These are phyloP conservation scores for Chrysaora quinquecirrha DNA, from an alignment of 30 jellyfish, hydroid and myxozoan genomes.

Conservation along the genomic window DNA sequence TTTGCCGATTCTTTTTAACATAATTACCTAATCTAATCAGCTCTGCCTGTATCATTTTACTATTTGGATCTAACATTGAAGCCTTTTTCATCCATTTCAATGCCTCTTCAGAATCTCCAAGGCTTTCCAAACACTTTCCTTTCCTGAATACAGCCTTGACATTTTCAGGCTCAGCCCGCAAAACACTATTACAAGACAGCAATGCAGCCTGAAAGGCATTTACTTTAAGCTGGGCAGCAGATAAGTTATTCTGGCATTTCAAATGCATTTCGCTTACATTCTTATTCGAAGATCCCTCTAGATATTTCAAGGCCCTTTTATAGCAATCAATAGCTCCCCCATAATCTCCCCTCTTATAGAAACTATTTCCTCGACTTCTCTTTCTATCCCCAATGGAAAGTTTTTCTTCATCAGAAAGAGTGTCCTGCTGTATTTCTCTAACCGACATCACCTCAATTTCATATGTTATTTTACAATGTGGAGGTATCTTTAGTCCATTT, in stretches of 20 bases:
- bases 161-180: slow-evolving; percentile 60
- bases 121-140: slow-evolving; percentile 86
- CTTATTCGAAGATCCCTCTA: slow-evolving; percentile 75
- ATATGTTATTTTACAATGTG: slow-evolving; percentile 64
- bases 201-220: slow-evolving; percentile 78
- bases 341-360: slow-evolving; percentile 78
- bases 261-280: slow-evolving; percentile 69
- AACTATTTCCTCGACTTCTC: slow-evolving; percentile 76
- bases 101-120: slow-evolving; percentile 85
- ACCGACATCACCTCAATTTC: slow-evolving; percentile 67
- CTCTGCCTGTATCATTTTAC: slow-evolving; percentile 68
- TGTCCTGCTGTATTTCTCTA: slow-evolving; percentile 48
- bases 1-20: slow-evolving; percentile 62
- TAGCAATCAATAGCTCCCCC: slow-evolving; percentile 76
- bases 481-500: slow-evolving; percentile 63
- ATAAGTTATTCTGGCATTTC: slow-evolving; percentile 75
- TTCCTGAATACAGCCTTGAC: slow-evolving; percentile 82
- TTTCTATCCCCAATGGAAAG: slow-evolving; percentile 71
- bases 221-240: slow-evolving; percentile 92
- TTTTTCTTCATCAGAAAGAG: slow-evolving; percentile 51
- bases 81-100: slow-evolving; percentile 85
- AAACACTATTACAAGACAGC: slow-evolving; percentile 76
- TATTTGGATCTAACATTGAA: slow-evolving; percentile 80
- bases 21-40: slow-evolving; percentile 56
- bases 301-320: slow-evolving; percentile 84